Evolutionary conservation across 2,797 vertebrate species (phyloP).

Genomic region (Propithecus perrieri): DNA sequence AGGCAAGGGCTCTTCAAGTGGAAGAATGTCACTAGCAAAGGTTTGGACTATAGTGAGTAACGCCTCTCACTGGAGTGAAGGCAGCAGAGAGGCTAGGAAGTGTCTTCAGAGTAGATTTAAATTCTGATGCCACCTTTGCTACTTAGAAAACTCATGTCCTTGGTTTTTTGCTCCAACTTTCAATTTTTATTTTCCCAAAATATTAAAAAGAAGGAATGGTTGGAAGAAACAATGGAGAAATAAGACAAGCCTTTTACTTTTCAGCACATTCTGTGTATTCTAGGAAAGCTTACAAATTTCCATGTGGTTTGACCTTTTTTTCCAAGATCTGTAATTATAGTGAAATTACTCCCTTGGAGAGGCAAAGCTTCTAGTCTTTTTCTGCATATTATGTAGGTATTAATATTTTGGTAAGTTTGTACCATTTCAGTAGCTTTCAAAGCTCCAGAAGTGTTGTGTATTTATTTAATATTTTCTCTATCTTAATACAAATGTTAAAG

Average conservation of each 20-base stretch:
- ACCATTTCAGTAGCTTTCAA: slow-evolving; percentile 38
- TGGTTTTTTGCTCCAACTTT: not conserved
- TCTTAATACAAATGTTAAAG: slow-evolving; percentile 34
- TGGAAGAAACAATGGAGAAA: not conserved
- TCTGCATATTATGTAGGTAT: not conserved
- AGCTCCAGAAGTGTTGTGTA: not conserved
- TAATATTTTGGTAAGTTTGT: slow-evolving; percentile 21
- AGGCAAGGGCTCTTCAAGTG: not conserved
- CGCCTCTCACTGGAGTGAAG: not conserved
- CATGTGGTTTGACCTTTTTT: not conserved
- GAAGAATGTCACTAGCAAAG: not conserved
- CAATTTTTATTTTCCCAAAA: not conserved
- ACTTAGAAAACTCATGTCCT: not conserved
- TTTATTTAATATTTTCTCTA: slow-evolving; percentile 49
- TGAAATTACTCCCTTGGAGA: slow-evolving; percentile 8
- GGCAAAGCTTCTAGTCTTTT: not conserved
- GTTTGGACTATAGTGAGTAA: not conserved
- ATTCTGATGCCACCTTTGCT: not conserved
- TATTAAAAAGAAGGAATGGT: not conserved
- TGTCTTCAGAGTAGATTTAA: not conserved
- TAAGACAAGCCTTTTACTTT: not conserved
- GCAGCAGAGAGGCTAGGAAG: not conserved
- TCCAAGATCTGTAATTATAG: slow-evolving; percentile 7
- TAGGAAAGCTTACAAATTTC: not conserved
- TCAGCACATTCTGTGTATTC: not conserved